Conservation (phyloP, 92 coral and sea anemone genomes). For the Epizoanthus ramosus region DNA sequence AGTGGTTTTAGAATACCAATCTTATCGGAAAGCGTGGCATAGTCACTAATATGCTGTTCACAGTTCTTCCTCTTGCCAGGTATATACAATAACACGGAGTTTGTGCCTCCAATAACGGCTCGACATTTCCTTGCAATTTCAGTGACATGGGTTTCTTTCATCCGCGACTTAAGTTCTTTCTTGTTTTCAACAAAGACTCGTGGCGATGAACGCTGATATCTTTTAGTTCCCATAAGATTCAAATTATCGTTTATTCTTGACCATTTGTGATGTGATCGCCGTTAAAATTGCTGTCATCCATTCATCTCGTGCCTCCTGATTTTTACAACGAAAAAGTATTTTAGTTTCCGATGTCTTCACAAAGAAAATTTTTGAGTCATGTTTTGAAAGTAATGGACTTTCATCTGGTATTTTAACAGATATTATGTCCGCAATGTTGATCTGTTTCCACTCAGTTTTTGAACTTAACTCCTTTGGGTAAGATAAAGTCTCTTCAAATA, state of each 20-base stretch:
- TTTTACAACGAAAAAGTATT: constrained; percentile 30
- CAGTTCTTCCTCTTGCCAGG: too few species aligned
- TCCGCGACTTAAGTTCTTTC: too few species aligned
- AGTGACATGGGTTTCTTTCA: too few species aligned
- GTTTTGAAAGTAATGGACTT: background rate
- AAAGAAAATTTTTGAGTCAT: constrained; percentile 14
- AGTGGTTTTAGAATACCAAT: too few species aligned
- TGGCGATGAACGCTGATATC: too few species aligned
- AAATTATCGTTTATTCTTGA: background rate
- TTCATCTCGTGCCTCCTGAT: constrained; percentile 11
- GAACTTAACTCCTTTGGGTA: constrained; percentile 29
- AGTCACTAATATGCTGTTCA: too few species aligned
- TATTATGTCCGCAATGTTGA: constrained; percentile 15
- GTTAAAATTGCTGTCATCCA: constrained; percentile 42
- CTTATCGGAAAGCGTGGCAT: too few species aligned
- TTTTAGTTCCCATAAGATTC: too few species aligned
- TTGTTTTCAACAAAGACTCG: too few species aligned
- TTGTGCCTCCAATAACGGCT: too few species aligned
- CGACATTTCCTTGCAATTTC: too few species aligned
- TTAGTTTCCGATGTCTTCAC: constrained; percentile 34
- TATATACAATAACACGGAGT: too few species aligned
- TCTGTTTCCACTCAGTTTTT: constrained; percentile 19
- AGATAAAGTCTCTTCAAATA: constrained; percentile 19
- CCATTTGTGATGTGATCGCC: constrained; percentile 25
- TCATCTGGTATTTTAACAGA: constrained; percentile 40